Evolutionary conservation across 2,888 invertebrate species (phyloP), one percentile per base, ranked within the genome.

Genomic region (Drosophila emarginata): DNA sequence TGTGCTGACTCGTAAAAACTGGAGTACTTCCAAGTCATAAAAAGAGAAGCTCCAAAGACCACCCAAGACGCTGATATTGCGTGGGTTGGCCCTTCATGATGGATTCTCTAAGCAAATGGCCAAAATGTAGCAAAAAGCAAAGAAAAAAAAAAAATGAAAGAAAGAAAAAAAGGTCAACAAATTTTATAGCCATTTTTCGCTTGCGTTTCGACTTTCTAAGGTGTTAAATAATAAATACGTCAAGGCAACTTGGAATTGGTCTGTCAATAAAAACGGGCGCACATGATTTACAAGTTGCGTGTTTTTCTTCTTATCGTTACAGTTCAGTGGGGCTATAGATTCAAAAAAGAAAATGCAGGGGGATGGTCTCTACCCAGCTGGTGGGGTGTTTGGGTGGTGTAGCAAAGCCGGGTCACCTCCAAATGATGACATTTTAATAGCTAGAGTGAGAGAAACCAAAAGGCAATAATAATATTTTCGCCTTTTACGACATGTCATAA

Each of bases 181-280:
- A 72, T 84, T 81, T 84, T 84, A 81, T 81, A 69, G 81, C 74
- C 57, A 68, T 74, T 83, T 79, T 65, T 75, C 73, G 79, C 76
- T 79, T 67, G 72, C 69, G 71, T 64, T 71, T 61, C 61, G 39
- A 51, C 28, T 64, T 57, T 62, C 75, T 72, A 82, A 45, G 82
- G 85, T 82, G 81, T 85, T 81, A 85, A 82, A 82, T 82, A 82
- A 85, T 82, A 85, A 80, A 82, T 82, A 79, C 74, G 79, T 70
- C 72, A 69, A 62, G 62, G 36, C 39, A 72, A 59, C 69, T 68
- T 69, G 81, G 69, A 69, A 64, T 70, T 64, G 76, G 67, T 63
- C 37, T 63, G 78, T 68, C 76, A 66, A 83, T 83, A 83, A 80
- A 83, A 80, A 51, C 71, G 64, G 73, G 77, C 66, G 72, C 63